Base-by-base conservation (phyloP, 1,140 invertebrate species). In the Ylistrum balloti region DNA sequence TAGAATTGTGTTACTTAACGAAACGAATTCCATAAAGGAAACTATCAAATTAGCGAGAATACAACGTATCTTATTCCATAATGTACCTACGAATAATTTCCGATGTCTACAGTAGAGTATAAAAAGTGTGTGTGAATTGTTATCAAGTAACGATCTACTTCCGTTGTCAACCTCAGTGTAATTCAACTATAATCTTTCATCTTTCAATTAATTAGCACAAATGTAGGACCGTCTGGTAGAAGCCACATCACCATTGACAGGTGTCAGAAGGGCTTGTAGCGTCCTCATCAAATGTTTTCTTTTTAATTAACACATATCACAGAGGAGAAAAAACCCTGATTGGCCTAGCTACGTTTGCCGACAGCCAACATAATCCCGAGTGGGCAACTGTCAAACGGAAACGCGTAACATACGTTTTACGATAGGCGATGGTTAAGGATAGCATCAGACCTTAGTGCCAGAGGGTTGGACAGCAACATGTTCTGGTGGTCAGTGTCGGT, bases 241-340 rank as follows among this genome's bases (percentile, higher is more conserved):
- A 74, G 56, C n/a, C 22, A 74, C 56, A 74, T 28, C 56, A 74
- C 22, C 13, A 5, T 28, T n/a, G 56, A 74, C 56, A 74, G 56
- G 56, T 74, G 56, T 74, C 56, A 74, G 56, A 1, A 74, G 56
- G 22, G 1, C 1, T 0, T 0, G 56, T 74, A 74, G n/a, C 56
- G 56, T 28, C 56, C 56, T 28, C 22, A 74, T 74, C 56, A 74
- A 74, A 74, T 74, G 56, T 74, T 74, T n/a, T 74, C n/a, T 1
- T 74, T 74, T 74, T 74, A 74, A 74, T 74, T 74, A 74, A 28
- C 56, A n/a, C 56, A n/a, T 74, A 74, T 74, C 56, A 74, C 56
- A 74, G 22, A 74, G 56, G 13, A 74, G 56, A 74, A n/a, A 11
- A n/a, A 28, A 28, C 1, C n/a, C 17, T 74, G 56, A 74, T 74